Evolutionary conservation across 1,140 invertebrate genomes (phyloP).

Genomic region (Pentalonia nigronervosa): DNA sequence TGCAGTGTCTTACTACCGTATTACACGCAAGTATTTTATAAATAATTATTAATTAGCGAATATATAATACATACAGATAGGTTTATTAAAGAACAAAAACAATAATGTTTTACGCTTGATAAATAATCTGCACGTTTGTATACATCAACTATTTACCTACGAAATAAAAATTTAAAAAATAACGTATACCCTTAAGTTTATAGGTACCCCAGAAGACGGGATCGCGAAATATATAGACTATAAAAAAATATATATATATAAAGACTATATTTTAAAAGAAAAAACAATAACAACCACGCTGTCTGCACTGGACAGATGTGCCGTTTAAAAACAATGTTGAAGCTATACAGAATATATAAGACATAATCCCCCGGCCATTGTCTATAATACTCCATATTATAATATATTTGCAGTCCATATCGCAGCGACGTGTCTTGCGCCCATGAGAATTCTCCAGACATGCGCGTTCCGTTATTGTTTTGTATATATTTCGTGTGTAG

Average conservation of each 20-base stretch:
- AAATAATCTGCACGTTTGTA: neutral
- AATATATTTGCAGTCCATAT: neutral
- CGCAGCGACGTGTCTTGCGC: neutral
- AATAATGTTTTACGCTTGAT: neutral
- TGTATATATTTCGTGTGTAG: neutral
- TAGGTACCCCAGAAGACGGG: neutral
- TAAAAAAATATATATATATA: no score
- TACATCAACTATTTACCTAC: neutral
- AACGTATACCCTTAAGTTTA: neutral
- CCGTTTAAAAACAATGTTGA: constrained; percentile 19
- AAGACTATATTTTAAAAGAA: neutral
- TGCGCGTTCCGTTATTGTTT: constrained; percentile 46
- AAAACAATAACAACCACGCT: neutral
- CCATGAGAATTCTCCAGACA: constrained; percentile 33
- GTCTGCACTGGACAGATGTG: neutral
- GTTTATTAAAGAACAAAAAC: neutral
- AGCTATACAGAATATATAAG: neutral
- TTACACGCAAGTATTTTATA: neutral
- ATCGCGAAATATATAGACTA: neutral
- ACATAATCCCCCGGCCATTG: constrained; percentile 23
- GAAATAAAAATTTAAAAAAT: neutral
- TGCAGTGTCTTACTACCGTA: neutral
- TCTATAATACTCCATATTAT: neutral
- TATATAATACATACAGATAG: neutral
- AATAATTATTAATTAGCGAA: neutral